A percentile compares a stretch with the other conserved stretches of the same genome.
phyloP scores from a whole-genome alignment of 2,888 invertebrate species.

The Carpatolechia fugitivella region DNA sequence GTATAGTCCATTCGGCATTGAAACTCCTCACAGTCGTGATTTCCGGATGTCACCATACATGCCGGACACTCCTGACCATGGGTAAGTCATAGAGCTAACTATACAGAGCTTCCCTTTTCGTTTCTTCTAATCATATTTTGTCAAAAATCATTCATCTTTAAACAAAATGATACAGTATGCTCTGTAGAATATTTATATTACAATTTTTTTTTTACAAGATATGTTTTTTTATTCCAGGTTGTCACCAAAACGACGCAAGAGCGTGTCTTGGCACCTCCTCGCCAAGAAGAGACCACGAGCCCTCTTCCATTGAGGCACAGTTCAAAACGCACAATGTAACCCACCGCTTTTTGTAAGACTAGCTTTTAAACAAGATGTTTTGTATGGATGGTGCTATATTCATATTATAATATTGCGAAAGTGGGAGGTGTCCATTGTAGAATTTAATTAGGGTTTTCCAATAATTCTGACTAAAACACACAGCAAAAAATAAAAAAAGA shows the following conservation, averaged over 20 bases:
- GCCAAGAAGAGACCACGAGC: conserved; percentile 69
- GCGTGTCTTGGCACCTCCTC: conserved; percentile 67
- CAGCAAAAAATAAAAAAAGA: too few relatives aligned
- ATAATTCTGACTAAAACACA: too few relatives aligned
- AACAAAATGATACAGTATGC: too few relatives aligned
- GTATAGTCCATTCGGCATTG: conserved; percentile 88
- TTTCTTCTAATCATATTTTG: too few relatives aligned
- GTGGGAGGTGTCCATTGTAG: background rate
- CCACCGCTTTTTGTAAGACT: conserved; percentile 62
- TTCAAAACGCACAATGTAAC: conserved; percentile 31
- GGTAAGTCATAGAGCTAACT: conserved; percentile 39
- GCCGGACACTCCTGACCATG: conserved; percentile 73
- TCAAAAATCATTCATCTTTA: too few relatives aligned
- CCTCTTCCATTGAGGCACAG: conserved; percentile 53
- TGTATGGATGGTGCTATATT: conserved; percentile 61
- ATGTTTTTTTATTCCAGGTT: conserved; percentile 42
- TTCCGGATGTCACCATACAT: conserved; percentile 76
- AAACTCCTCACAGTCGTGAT: conserved; percentile 81
- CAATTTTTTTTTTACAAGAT: conserved; percentile 10
- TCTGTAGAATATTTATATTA: too few relatives aligned
- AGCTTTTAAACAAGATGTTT: conserved; percentile 32
- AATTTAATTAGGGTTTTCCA: too few relatives aligned
- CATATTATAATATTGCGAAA: conserved; percentile 24
- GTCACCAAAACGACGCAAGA: conserved; percentile 67
- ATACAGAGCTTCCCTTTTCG: too few relatives aligned